These are phyloP conservation scores for Petrocephalus zakoni DNA, from an alignment of 2,113 vertebrate species.

Conservation along the genomic window DNA sequence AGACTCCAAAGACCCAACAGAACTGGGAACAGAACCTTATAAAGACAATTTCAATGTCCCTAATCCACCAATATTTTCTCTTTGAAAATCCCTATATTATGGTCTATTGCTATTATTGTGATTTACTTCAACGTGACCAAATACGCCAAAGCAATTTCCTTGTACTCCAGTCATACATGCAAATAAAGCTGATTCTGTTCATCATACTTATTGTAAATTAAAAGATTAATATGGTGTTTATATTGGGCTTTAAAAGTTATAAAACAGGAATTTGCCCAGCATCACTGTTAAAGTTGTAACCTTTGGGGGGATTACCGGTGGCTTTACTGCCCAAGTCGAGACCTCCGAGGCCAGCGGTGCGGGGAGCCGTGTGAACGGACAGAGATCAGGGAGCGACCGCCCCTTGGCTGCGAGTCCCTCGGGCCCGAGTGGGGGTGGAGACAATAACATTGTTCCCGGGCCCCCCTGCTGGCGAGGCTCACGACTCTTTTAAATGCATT, in stretches of 20 bases:
- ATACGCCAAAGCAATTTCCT: neutral
- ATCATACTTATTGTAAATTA: neutral
- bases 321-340: neutral
- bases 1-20: constrained; percentile 3
- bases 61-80: neutral
- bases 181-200: neutral
- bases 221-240: neutral
- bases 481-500: constrained; percentile 38
- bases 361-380: neutral
- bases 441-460: constrained; percentile 40
- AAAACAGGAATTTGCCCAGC: neutral
- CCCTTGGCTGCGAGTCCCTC: constrained; percentile 8
- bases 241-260: neutral
- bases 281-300: neutral
- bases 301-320: neutral
- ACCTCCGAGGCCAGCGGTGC: neutral
- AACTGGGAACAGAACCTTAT: neutral
- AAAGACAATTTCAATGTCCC: neutral
- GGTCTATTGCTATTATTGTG: neutral
- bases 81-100: neutral
- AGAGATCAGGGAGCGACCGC: constrained; percentile 35
- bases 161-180: neutral
- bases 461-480: constrained; percentile 14
- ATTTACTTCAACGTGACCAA: neutral
- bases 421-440: constrained; percentile 28